These are phyloP conservation scores for Drosophila sechellia DNA, from an alignment of 1,140 invertebrate species.

Conservation along the genomic window DNA sequence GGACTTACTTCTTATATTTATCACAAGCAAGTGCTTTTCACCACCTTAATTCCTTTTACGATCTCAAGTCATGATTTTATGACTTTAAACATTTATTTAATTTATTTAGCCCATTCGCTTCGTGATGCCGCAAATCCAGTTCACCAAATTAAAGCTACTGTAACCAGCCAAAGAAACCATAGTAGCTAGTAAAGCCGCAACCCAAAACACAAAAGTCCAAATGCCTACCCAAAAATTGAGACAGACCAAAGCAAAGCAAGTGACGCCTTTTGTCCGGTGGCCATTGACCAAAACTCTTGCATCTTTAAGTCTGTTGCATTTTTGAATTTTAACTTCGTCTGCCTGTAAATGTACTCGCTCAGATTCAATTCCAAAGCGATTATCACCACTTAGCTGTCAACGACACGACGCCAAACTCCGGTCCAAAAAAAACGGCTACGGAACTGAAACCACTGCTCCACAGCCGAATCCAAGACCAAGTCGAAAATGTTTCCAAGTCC, in stretches of 20 bases:
- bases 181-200: slow-evolving; percentile 25
- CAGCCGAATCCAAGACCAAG: slow-evolving; percentile 19
- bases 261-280: slow-evolving; percentile 48
- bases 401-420: slow-evolving; percentile 66
- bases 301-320: slow-evolving; percentile 61
- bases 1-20: neutral
- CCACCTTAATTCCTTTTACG: too few relatives aligned
- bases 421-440: slow-evolving; percentile 6
- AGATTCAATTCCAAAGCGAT: slow-evolving; percentile 81
- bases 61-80: slow-evolving; percentile 55
- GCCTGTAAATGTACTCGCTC: slow-evolving; percentile 67
- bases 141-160: slow-evolving; percentile 71
- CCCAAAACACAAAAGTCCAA: slow-evolving; percentile 56
- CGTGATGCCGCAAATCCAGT: slow-evolving; percentile 58
- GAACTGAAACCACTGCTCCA: slow-evolving; percentile 2
- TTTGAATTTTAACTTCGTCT: slow-evolving; percentile 75
- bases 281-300: slow-evolving; percentile 33
- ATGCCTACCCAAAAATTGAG: slow-evolving; percentile 8
- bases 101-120: too few relatives aligned
- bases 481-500: slow-evolving; percentile 28
- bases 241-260: slow-evolving; percentile 6
- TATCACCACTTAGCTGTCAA: slow-evolving; percentile 79
- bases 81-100: slow-evolving; percentile 51
- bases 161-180: slow-evolving; percentile 52
- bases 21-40: too few relatives aligned